Percentiles rank a stretch among this genome's conserved stretches.
Evolutionary conservation across 1,140 invertebrate species (phyloP).

Genomic region (Ylistrum balloti): DNA sequence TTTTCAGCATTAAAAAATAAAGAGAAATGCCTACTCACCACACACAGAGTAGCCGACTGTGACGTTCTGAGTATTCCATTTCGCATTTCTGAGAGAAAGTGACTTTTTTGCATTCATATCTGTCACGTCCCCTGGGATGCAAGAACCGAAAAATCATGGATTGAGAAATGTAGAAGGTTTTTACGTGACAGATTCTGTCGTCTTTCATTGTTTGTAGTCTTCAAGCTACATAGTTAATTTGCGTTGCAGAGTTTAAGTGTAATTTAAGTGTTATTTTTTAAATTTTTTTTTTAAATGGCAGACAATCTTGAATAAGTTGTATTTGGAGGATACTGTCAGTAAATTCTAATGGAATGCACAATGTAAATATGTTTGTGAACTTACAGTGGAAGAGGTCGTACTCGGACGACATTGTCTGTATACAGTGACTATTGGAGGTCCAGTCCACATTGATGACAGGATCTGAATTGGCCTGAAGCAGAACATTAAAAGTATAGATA

Average conservation of each 20-base stretch:
- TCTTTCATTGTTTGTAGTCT: not conserved
- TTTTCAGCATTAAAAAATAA: too few species aligned
- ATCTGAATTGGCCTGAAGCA: slow-evolving; percentile 89
- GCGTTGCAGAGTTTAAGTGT: too few species aligned
- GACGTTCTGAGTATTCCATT: not conserved
- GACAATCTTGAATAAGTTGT: too few species aligned
- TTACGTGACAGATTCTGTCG: too few species aligned
- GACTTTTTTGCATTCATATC: not conserved
- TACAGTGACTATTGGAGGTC: slow-evolving; percentile 90
- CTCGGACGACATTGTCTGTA: slow-evolving; percentile 94
- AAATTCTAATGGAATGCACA: too few species aligned
- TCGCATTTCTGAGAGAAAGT: not conserved
- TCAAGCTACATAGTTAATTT: too few species aligned
- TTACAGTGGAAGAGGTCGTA: slow-evolving; percentile 87
- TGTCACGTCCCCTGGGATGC: not conserved
- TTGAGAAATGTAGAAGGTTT: too few species aligned
- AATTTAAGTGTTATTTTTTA: too few species aligned
- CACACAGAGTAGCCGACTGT: not conserved
- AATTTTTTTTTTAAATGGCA: too few species aligned
- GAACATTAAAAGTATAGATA: slow-evolving; percentile 25
- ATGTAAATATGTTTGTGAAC: too few species aligned
- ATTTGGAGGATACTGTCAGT: too few species aligned
- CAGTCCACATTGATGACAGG: slow-evolving; percentile 95
- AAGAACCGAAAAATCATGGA: not conserved
- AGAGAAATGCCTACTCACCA: not conserved